Base-by-base conservation (phyloP, 2,113 vertebrate genomes). In the Nannobrachium achirus region DNA sequence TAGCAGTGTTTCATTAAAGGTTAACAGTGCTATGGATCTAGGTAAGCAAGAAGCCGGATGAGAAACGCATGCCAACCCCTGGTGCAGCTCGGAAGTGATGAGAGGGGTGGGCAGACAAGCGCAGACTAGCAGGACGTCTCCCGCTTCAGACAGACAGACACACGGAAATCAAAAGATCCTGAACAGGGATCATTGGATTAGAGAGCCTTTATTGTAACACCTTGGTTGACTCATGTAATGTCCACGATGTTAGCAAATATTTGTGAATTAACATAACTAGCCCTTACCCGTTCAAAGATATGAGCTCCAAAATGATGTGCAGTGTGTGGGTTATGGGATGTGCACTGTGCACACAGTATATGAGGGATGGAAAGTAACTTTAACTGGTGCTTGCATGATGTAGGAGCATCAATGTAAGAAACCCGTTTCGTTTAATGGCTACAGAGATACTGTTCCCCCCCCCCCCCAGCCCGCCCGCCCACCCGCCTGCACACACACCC, bases 21-120 rank as follows among this genome's bases (percentile, higher is more conserved):
- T 71, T 39, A 67, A 13, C 58, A 56, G 64, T 14, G 10, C 51
- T 42, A 8, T 8, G 25, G 40, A 39, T 48, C 11, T 7, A n/a
- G 1, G 53, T 63, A 52, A 69, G 69, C 62, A 70, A 56, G 40
- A 0, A 50, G 15, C 9, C 14, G 33, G 4, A 64, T 69, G 41
- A 61, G 39, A 57, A 56, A 50, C 33, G 6, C 60, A 18, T 44
- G 50, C 64, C 67, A 4, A 33, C 25, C 1, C 25, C 25, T 53
- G 39, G 10, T 18, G 7, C 20, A 20, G 25, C 7, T 46, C 48
- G 62, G 18, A 33, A 69, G 45, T n/a, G 45, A 48, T 48, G n/a
- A 48, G 2, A 48, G 14, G n/a, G 14, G 15, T 38, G 8, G 10
- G 1, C 1, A 16, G 25, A 66, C 38, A 57, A 51, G 14, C 4